These are phyloP conservation scores for Acropternis orthonyx DNA, from an alignment of 2,797 vertebrate genomes.

Conservation along the genomic window DNA sequence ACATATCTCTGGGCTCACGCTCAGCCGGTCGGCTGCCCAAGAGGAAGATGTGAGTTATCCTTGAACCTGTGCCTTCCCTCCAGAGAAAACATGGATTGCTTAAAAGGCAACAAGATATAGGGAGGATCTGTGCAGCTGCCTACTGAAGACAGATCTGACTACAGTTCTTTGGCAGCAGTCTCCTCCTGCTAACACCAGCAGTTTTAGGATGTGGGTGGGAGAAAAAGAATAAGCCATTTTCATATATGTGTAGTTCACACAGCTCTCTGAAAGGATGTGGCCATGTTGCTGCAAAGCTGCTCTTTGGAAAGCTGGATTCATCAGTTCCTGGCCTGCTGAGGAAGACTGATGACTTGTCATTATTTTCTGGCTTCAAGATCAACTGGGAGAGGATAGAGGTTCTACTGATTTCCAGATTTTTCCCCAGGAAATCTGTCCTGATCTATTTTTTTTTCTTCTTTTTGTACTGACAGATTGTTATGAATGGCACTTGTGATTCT, in stretches of 20 bases:
- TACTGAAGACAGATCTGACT: not conserved
- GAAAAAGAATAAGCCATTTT: not conserved
- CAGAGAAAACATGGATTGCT: not conserved
- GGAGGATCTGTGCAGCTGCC: not conserved
- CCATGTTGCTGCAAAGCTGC: constrained; percentile 27
- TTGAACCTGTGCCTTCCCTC: not conserved
- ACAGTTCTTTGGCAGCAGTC: not conserved
- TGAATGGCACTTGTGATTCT: not conserved
- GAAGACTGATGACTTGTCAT: constrained; percentile 45
- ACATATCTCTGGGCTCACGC: not conserved
- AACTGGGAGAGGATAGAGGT: not conserved
- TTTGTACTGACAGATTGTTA: not conserved
- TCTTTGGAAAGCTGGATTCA: constrained; percentile 41
- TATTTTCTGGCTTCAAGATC: constrained; percentile 36
- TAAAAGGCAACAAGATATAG: not conserved
- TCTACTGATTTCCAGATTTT: constrained; percentile 21
- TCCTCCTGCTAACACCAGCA: not conserved
- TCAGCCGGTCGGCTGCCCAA: not conserved
- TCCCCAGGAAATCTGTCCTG: constrained; percentile 4
- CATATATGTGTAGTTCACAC: not conserved
- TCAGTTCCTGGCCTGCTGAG: constrained; percentile 4
- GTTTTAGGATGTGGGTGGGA: not conserved
- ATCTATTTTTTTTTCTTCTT: not conserved
- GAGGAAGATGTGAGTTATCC: not conserved
- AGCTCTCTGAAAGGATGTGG: not conserved